phyloP scores from a whole-genome alignment of 1,140 invertebrate genomes.

The Polypedilum pembai region DNA sequence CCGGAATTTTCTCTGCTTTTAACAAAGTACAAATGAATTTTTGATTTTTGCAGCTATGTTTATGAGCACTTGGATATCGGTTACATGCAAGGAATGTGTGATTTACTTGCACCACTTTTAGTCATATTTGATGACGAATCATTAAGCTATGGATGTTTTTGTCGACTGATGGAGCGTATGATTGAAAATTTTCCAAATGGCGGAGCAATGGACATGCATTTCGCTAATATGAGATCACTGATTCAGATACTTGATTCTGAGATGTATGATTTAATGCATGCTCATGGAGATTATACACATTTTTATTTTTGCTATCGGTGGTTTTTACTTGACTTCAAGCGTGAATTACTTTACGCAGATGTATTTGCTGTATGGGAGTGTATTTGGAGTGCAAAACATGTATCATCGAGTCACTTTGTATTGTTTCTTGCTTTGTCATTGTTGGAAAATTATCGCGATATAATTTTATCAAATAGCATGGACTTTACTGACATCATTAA shows the following conservation, averaged over 20 bases:
- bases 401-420: slow-evolving; percentile 82
- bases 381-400: slow-evolving; percentile 87
- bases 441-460: slow-evolving; percentile 86
- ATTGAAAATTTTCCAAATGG: slow-evolving; percentile 87
- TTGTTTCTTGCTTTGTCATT: slow-evolving; percentile 87
- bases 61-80: slow-evolving; percentile 90
- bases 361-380: slow-evolving; percentile 91
- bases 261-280: slow-evolving; percentile 89
- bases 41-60: slow-evolving; percentile 60
- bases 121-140: slow-evolving; percentile 90
- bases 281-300: slow-evolving; percentile 91
- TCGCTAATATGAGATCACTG: slow-evolving; percentile 83
- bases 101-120: slow-evolving; percentile 83
- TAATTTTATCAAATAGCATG: slow-evolving; percentile 91
- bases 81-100: slow-evolving; percentile 92
- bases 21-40: no score
- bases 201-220: slow-evolving; percentile 88
- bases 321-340: slow-evolving; percentile 65
- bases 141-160: slow-evolving; percentile 85
- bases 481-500: slow-evolving; percentile 97
- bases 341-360: slow-evolving; percentile 85
- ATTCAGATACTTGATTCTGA: slow-evolving; percentile 87
- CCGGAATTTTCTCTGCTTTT: no score
- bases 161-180: slow-evolving; percentile 82
- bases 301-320: slow-evolving; percentile 97